phyloP scores from a whole-genome alignment of 2,888 invertebrate species.

The Aplocera efformata region DNA sequence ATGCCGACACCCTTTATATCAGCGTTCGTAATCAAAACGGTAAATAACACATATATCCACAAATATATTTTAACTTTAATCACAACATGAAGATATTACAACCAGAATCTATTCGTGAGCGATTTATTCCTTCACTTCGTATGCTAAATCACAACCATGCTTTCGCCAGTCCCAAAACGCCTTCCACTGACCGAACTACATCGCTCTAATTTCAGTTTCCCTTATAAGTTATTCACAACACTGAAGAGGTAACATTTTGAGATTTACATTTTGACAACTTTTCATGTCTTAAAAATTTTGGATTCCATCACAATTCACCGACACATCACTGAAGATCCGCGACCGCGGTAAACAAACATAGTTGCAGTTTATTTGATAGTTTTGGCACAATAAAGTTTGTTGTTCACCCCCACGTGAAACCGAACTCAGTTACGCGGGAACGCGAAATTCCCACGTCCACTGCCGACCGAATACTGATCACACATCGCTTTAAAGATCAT shows the following conservation, averaged over 20 bases:
- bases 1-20: constrained; percentile 49
- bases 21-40: constrained; percentile 48
- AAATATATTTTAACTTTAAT: constrained; percentile 62
- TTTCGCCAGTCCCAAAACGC: constrained; percentile 43
- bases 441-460: constrained; percentile 50
- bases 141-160: constrained; percentile 68
- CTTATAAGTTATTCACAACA: constrained; percentile 74
- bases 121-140: constrained; percentile 42
- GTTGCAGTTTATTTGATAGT: constrained; percentile 51
- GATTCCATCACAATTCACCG: constrained; percentile 53
- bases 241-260: constrained; percentile 76
- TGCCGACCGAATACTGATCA: constrained; percentile 54
- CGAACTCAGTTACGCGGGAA: constrained; percentile 42
- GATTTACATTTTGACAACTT: constrained; percentile 64
- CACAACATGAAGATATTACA: constrained; percentile 71
- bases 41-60: constrained; percentile 49
- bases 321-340: constrained; percentile 45
- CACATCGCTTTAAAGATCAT: constrained; percentile 54
- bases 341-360: constrained; percentile 38
- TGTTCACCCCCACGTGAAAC: constrained; percentile 51
- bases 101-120: constrained; percentile 55
- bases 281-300: constrained; percentile 34
- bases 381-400: constrained; percentile 64
- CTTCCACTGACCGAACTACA: constrained; percentile 44
- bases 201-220: constrained; percentile 45